Percentiles rank a stretch among this genome's conserved stretches.
Evolutionary conservation across 1,140 invertebrate genomes (phyloP).

Genomic region (Diorhabda sublineata): DNA sequence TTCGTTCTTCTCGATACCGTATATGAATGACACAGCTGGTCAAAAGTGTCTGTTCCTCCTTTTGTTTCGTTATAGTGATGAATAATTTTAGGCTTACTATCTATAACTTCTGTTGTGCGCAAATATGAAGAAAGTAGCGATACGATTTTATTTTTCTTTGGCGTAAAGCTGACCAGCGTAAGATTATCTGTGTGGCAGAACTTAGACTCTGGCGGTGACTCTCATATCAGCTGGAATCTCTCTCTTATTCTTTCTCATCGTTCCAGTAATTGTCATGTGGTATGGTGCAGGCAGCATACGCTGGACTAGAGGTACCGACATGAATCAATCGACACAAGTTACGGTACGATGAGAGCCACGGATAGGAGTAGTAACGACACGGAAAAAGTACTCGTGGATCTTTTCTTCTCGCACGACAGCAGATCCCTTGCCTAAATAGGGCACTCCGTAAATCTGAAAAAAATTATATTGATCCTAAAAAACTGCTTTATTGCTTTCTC

Average conservation of each 20-base stretch:
- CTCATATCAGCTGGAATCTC: neutral
- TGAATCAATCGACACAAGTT: slow-evolving; percentile 4
- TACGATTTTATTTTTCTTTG: slow-evolving; percentile 19
- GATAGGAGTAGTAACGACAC: slow-evolving; percentile 5
- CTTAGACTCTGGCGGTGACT: slow-evolving; percentile 1
- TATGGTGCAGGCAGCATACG: neutral
- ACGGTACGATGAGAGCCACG: neutral
- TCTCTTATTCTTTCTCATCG: no score
- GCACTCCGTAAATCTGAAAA: neutral
- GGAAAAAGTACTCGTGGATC: slow-evolving; percentile 13
- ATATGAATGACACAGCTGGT: slow-evolving; percentile 46
- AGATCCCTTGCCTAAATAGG: neutral
- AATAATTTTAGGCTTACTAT: slow-evolving; percentile 42
- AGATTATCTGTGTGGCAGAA: slow-evolving; percentile 4
- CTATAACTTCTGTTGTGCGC: neutral
- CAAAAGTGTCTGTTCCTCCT: slow-evolving; percentile 49
- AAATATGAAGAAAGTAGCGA: slow-evolving; percentile 6
- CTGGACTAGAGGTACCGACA: slow-evolving; percentile 10
- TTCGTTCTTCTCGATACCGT: slow-evolving; percentile 27
- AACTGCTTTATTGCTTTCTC: neutral
- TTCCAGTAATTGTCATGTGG: neutral
- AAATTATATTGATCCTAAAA: slow-evolving; percentile 2
- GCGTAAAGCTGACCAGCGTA: slow-evolving; percentile 10
- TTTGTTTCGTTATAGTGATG: slow-evolving; percentile 48
- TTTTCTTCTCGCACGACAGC: slow-evolving; percentile 11